phyloP scores from a whole-genome alignment of 1,140 invertebrate genomes.

The Drosophila arawakana region DNA sequence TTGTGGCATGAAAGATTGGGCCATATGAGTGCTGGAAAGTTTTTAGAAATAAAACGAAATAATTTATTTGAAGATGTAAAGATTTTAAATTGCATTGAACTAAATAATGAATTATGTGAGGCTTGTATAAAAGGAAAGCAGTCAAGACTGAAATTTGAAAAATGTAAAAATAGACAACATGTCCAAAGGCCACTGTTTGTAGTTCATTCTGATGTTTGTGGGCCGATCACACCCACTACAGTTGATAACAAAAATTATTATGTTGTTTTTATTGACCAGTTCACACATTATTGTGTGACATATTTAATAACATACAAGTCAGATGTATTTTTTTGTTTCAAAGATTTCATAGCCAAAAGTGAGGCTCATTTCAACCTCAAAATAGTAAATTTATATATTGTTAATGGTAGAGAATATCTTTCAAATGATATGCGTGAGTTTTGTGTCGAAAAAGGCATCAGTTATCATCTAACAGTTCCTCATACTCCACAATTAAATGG shows the following conservation, averaged over 20 bases:
- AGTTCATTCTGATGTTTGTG: not conserved
- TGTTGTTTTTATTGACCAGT: constrained; percentile 38
- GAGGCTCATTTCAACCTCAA: constrained; percentile 50
- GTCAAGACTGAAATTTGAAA: constrained; percentile 11
- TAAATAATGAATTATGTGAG: constrained; percentile 78
- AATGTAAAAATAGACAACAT: not conserved
- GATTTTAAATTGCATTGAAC: not conserved
- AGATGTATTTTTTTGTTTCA: constrained; percentile 71
- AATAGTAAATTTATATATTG: constrained; percentile 56
- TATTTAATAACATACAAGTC: constrained; percentile 79
- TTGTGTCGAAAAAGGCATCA: constrained; percentile 84
- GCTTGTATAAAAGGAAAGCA: constrained; percentile 83
- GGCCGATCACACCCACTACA: not conserved
- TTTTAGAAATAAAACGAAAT: constrained; percentile 69
- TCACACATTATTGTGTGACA: not conserved
- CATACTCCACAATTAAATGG: constrained; percentile 86
- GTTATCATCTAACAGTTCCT: constrained; percentile 74
- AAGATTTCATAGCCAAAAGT: constrained; percentile 70
- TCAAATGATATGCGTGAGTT: constrained; percentile 74
- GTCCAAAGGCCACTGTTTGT: no score
- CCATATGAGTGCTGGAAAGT: constrained; percentile 77
- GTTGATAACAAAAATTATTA: constrained; percentile 8
- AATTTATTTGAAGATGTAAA: constrained; percentile 67
- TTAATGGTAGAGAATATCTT: not conserved
- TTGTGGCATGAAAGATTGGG: constrained; percentile 52